Evolutionary conservation across 2,888 invertebrate species (phyloP), one percentile per base, ranked within the genome.

Genomic region (Tineola bisselliella): DNA sequence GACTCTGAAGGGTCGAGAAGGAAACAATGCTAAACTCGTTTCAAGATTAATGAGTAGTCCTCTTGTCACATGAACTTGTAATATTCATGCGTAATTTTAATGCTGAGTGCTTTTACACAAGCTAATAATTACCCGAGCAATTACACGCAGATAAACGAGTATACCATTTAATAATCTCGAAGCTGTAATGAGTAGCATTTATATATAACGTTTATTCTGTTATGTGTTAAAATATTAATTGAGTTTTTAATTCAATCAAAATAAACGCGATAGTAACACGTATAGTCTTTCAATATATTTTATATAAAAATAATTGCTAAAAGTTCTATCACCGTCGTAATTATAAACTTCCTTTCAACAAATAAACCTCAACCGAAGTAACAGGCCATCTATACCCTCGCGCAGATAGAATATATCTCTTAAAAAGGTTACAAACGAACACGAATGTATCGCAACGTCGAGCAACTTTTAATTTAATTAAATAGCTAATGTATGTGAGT

Each of bases 11-110:
- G 58, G 58, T 33, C 58, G n/a, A 58, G 33, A 13, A 56, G 25
- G 18, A 31, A 58, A 58, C 54, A 54, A 54, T 54, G 58, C 33
- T 58, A 33, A 58, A 58, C 58, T 58, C 33, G 33, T 58, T 58
- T 58, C 33, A 58, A 58, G 58, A 58, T 58, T 58, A 58, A 58
- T 58, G 58, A 54, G 54, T 18, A 54, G 54, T 18, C 54, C 54
- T 3, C 54, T 3, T 54, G 54, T 54, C 54, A 54, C 54, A 19
- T n/a, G 48, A 48, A 18, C 19, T 25, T 54, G 54, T 54, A 54
- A 54, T 54, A 54, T 54, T 54, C 54, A 54, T 25, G 54, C 25
- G 54, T 54, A 54, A 54, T 54, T 54, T 25, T 18, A 54, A 54
- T 54, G 54, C 25, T 25, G 54, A 54, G 25, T 54, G 54, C 54